A percentile compares a stretch with the other conserved stretches of the same genome.
phyloP scores from a whole-genome alignment of 2,888 invertebrate species.

The Cheilosia variabilis region DNA sequence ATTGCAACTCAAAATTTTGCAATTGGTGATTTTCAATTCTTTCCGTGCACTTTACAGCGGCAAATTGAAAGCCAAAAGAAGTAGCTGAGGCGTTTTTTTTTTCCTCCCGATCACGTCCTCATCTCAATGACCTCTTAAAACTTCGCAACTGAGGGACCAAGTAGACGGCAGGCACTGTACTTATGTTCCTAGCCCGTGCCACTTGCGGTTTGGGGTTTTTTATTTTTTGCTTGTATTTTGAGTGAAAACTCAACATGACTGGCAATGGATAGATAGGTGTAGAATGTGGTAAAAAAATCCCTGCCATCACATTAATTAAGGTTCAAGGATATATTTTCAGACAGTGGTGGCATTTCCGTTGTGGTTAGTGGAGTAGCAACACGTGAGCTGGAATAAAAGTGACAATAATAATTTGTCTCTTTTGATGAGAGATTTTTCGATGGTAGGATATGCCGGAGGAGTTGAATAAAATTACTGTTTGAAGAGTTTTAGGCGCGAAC shows the following conservation, averaged over 20 bases:
- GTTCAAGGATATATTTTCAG: constrained; percentile 49
- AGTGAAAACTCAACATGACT: constrained; percentile 36
- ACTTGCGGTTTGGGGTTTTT: background rate
- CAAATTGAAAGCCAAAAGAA: constrained; percentile 63
- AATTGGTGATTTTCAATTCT: too few species aligned
- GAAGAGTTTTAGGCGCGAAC: too few species aligned
- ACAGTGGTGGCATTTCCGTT: constrained; percentile 30
- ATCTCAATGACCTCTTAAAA: constrained; percentile 71
- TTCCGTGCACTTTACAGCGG: constrained; percentile 43
- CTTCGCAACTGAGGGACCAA: constrained; percentile 55
- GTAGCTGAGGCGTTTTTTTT: constrained; percentile 41
- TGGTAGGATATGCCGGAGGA: constrained; percentile 21
- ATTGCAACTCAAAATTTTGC: too few species aligned
- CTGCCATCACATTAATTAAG: constrained; percentile 71
- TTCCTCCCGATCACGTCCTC: constrained; percentile 61
- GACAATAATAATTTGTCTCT: constrained; percentile 59
- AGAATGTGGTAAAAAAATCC: constrained; percentile 42
- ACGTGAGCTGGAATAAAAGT: constrained; percentile 68
- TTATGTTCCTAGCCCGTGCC: constrained; percentile 10
- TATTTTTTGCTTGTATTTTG: constrained; percentile 29
- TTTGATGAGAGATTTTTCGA: constrained; percentile 15
- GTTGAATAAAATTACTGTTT: constrained; percentile 4
- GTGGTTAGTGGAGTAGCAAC: constrained; percentile 45
- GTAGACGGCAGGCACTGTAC: constrained; percentile 35
- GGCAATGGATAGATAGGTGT: background rate